Evolutionary conservation across 2,797 vertebrate species (phyloP).

Genomic region (Sebastes taczanowskii): DNA sequence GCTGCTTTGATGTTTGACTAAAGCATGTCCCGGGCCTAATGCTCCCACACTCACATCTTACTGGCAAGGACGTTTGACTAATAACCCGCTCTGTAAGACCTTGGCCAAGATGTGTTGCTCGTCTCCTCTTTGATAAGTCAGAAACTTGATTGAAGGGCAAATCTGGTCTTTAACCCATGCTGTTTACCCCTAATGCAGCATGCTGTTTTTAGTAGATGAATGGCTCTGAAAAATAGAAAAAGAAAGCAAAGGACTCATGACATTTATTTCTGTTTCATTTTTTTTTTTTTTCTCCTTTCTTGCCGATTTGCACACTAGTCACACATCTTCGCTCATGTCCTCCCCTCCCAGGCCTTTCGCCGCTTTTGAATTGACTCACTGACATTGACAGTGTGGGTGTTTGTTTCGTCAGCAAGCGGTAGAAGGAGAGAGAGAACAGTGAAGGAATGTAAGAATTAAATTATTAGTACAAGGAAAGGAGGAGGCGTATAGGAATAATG

Average conservation of each 20-base stretch:
- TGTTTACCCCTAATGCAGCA: neutral
- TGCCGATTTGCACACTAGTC: conserved; percentile 41
- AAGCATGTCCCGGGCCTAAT: conserved; percentile 6
- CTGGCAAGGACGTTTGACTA: conserved; percentile 31
- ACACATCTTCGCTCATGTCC: conserved; percentile 28
- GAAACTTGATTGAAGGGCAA: neutral
- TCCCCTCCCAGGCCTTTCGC: conserved; percentile 14
- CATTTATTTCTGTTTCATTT: neutral
- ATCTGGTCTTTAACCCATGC: neutral
- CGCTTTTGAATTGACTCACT: conserved; percentile 43
- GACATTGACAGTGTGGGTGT: conserved; percentile 55
- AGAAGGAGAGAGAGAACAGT: conserved; percentile 8
- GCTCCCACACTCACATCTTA: conserved; percentile 1
- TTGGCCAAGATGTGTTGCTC: neutral
- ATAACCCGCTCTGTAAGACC: conserved; percentile 9
- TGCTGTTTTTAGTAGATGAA: neutral
- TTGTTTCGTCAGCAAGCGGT: conserved; percentile 38
- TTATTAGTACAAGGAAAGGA: neutral
- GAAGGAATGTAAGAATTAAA: conserved; percentile 17
- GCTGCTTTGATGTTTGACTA: conserved; percentile 35
- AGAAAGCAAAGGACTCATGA: neutral
- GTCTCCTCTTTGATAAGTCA: neutral
- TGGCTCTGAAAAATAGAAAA: neutral
- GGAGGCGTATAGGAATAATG: neutral
- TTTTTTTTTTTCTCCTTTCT: neutral